Evolutionary conservation across 2,113 vertebrate species (phyloP).

Genomic region (Felis catus): DNA sequence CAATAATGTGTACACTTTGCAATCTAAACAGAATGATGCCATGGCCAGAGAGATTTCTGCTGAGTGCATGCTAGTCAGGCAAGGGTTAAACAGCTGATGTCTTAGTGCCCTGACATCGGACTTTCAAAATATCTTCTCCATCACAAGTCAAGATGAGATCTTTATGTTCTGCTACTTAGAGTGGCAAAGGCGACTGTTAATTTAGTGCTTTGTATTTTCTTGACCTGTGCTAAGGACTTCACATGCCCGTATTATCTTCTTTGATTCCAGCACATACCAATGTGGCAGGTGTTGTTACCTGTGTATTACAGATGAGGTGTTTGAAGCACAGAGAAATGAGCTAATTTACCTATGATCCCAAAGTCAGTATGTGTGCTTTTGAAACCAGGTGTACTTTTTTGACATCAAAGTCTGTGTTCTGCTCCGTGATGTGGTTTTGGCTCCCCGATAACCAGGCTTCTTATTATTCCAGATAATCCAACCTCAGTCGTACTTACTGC

Average conservation of each 20-base stretch:
- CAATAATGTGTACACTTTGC: background rate
- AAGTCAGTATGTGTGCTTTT: background rate
- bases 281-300: background rate
- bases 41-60: background rate
- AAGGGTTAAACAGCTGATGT: background rate
- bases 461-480: background rate
- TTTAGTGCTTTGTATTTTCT: background rate
- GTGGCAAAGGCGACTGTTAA: background rate
- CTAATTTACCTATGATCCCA: background rate
- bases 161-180: background rate
- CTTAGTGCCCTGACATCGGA: background rate
- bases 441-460: background rate
- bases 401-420: background rate
- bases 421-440: background rate
- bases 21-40: background rate
- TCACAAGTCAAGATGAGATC: background rate
- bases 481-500: background rate
- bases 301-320: background rate
- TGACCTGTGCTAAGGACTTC: background rate
- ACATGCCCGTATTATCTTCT: rapidly evolving
- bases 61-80: background rate
- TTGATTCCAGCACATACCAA: background rate
- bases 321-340: background rate
- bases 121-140: background rate
- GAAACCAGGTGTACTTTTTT: background rate